Percentiles rank a stretch among this genome's conserved stretches.
phyloP scores from a whole-genome alignment of 2,113 vertebrate genomes.

The Burhinus oedicnemus region DNA sequence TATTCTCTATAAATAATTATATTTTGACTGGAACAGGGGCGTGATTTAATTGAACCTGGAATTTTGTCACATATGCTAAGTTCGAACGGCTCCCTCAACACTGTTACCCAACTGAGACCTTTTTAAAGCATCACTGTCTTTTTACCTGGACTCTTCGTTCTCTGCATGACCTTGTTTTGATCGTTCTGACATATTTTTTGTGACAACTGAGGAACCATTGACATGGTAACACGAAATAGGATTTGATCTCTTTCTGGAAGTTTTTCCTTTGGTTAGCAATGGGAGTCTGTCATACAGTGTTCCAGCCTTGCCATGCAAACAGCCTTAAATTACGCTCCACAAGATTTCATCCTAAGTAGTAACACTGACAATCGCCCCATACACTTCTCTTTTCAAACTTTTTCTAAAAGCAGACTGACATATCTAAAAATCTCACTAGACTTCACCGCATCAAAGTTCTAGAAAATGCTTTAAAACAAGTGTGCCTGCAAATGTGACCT shows the following conservation, averaged over 20 bases:
- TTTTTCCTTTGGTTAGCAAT: background rate
- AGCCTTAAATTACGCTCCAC: background rate
- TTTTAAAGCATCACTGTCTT: background rate
- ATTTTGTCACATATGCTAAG: background rate
- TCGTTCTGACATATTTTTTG: conserved; percentile 17
- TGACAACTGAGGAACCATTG: background rate
- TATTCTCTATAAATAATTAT: background rate
- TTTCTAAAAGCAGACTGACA: background rate
- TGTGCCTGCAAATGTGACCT: background rate
- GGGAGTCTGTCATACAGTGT: background rate
- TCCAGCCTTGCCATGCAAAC: background rate
- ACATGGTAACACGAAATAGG: background rate
- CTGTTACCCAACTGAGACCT: background rate
- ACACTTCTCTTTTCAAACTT: background rate
- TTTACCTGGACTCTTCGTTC: background rate
- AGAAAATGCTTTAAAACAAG: background rate
- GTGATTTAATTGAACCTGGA: background rate
- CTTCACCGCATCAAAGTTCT: background rate
- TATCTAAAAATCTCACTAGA: rapidly evolving
- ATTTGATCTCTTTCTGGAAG: background rate
- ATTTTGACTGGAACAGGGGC: background rate
- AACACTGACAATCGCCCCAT: background rate
- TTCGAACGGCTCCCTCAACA: background rate
- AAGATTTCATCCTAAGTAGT: background rate
- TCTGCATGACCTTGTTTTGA: background rate